Evolutionary conservation across 2,888 invertebrate genomes (phyloP), one percentile per base, ranked within the genome.

Genomic region (Emmelina monodactyla): DNA sequence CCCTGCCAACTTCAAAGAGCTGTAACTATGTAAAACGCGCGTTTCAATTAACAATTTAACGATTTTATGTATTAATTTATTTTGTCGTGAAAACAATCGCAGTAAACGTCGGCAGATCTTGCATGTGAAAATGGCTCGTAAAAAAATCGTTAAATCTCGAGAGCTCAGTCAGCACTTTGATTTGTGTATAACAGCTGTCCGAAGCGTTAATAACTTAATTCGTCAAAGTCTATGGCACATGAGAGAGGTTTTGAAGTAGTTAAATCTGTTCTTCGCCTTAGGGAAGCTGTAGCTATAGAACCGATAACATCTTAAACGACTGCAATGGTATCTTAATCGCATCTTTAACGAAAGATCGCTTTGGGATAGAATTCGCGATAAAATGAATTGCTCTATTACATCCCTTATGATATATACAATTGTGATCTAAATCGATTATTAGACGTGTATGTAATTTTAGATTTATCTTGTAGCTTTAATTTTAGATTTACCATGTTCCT

Each of bases 181-280:
- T 79, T 78, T 79, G 79, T 78, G 66, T 64, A 49, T 53, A 68
- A 61, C 79, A 79, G 79, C 79, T 79, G 76, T 59, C 63, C 50
- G 52, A 51, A 65, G 66, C 72, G 73, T 75, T 79, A 78, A 79
- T 78, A 78, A 72, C 75, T 78, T 78, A 78, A 79, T 79, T 78
- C 78, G 75, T 79, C 73, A 76, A 70, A 71, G 72, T 61, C 58
- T 57, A 58, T 58, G 52, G 64, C 65, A 70, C 67, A n/a, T n/a
- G 67, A 72, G 68, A 71, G 66, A 65, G 62, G 66, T 57, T 69
- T 72, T 65, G 60, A 59, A 67, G 56, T 55, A 60, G 55, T 47
- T 49, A 43, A 55, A 54, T 63, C 67, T 62, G 62, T 66, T 65
- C 62, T 60, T 64, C 65, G 66, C 68, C 65, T 64, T 56, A 61